Conservation (phyloP, 2,113 vertebrate species). For the Stigmatopora nigra region DNA sequence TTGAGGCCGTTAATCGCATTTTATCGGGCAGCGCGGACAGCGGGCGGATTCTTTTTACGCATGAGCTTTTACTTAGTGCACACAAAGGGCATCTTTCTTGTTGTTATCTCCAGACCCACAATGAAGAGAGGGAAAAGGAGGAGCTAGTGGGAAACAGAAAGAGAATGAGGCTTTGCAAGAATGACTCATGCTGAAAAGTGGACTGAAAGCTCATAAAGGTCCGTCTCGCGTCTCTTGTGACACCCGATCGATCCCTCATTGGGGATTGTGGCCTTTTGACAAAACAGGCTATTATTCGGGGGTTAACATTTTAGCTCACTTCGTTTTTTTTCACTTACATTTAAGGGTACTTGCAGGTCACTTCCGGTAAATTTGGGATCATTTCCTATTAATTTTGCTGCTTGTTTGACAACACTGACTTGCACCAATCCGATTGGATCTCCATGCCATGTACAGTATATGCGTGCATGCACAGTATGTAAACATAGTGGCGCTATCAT, state of each 20-base stretch:
- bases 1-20: constrained; percentile 8
- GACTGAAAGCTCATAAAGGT: constrained; percentile 44
- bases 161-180: neutral
- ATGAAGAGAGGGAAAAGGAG: constrained; percentile 17
- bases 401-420: neutral
- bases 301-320: constrained; percentile 24
- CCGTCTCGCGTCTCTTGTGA: constrained; percentile 43
- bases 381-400: too few relatives aligned
- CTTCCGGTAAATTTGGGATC: too few relatives aligned
- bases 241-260: constrained; percentile 54
- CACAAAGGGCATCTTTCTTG: constrained; percentile 6
- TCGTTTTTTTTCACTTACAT: too few relatives aligned
- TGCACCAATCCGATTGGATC: constrained; percentile 2
- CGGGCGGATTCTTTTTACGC: neutral
- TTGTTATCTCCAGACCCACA: neutral
- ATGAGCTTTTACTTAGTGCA: constrained; percentile 13
- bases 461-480: neutral
- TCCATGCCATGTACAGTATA: neutral
- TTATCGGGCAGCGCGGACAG: neutral
- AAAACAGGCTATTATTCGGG: constrained; percentile 22
- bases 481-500: neutral
- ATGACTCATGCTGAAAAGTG: constrained; percentile 48
- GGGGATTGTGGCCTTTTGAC: constrained; percentile 19
- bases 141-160: constrained; percentile 25
- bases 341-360: too few relatives aligned